Conservation (phyloP, 1,140 invertebrate genomes). For the Drosophila melanogaster region DNA sequence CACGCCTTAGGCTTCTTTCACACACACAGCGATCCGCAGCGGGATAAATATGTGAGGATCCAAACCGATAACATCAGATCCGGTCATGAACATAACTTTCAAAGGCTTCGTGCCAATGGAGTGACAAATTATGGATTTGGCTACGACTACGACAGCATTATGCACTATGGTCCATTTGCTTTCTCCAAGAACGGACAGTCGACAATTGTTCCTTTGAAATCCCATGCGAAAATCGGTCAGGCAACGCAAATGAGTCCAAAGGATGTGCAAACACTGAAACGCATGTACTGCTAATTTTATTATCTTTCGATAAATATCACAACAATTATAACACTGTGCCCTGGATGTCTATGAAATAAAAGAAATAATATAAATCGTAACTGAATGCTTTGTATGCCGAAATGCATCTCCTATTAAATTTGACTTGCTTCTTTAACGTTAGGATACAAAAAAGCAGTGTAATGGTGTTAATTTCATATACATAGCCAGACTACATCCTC, state of each 20-base stretch:
- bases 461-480: conserved; percentile 32
- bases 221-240: conserved; percentile 85
- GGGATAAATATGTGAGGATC: conserved; percentile 88
- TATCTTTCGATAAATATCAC: not conserved
- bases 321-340: not conserved
- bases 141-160: conserved; percentile 88
- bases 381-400: too few species aligned
- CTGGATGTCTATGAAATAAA: not conserved
- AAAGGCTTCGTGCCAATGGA: conserved; percentile 82
- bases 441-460: not conserved
- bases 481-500: conserved; percentile 13
- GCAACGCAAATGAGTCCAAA: conserved; percentile 85
- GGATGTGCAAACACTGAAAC: conserved; percentile 85
- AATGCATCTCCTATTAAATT: not conserved
- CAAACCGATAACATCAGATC: conserved; percentile 87
- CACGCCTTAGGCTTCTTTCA: conserved; percentile 89
- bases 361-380: too few species aligned
- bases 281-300: conserved; percentile 84
- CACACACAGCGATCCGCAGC: conserved; percentile 89
- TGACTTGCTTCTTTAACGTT: not conserved
- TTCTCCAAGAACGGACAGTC: conserved; percentile 89
- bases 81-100: conserved; percentile 86
- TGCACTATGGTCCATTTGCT: conserved; percentile 89
- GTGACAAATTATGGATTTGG: conserved; percentile 81
- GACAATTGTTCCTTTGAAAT: conserved; percentile 86